A percentile compares a stretch with the other conserved stretches of the same genome.
Conservation (phyloP, 2,113 vertebrate species). For the Megalops atlanticus region DNA sequence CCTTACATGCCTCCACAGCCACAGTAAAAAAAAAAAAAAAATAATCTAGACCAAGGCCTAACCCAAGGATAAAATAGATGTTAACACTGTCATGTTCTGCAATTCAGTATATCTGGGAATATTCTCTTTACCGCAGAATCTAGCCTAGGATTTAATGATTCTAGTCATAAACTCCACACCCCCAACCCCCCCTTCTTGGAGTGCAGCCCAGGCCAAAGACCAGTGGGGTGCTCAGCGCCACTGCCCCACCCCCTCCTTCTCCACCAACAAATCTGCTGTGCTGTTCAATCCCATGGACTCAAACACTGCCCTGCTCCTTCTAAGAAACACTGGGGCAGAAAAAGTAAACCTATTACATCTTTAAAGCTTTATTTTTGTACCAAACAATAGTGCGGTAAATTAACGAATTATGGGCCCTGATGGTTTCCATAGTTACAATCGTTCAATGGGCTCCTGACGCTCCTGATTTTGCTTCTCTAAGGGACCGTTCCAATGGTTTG, state of each 20-base stretch:
- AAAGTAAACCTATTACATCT: neutral
- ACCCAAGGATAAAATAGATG: neutral
- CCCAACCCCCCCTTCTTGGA: slow-evolving; percentile 45
- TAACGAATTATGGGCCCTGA: slow-evolving; percentile 10
- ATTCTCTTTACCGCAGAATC: slow-evolving; percentile 29
- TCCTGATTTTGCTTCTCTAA: neutral
- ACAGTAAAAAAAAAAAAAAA: neutral
- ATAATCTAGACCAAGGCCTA: neutral
- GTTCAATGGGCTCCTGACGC: slow-evolving; percentile 18
- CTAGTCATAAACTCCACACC: slow-evolving; percentile 39
- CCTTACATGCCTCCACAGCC: slow-evolving; percentile 44
- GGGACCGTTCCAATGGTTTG: neutral
- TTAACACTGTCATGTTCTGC: slow-evolving; percentile 19
- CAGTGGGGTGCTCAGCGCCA: slow-evolving; percentile 37
- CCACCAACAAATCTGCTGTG: slow-evolving; percentile 28
- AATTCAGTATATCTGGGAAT: slow-evolving; percentile 38
- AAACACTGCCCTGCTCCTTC: neutral
- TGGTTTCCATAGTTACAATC: slow-evolving; percentile 27
- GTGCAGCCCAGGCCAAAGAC: slow-evolving; percentile 45
- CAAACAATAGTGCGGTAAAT: slow-evolving; percentile 15
- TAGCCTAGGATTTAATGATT: slow-evolving; percentile 45
- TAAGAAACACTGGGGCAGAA: neutral
- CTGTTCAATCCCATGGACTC: neutral
- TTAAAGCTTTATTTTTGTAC: slow-evolving; percentile 1
- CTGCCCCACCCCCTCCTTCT: slow-evolving; percentile 33